A percentile compares a stretch with the other conserved stretches of the same genome.
These are phyloP conservation scores for Mugil cephalus DNA, from an alignment of 2,113 vertebrate species.

Conservation along the genomic window DNA sequence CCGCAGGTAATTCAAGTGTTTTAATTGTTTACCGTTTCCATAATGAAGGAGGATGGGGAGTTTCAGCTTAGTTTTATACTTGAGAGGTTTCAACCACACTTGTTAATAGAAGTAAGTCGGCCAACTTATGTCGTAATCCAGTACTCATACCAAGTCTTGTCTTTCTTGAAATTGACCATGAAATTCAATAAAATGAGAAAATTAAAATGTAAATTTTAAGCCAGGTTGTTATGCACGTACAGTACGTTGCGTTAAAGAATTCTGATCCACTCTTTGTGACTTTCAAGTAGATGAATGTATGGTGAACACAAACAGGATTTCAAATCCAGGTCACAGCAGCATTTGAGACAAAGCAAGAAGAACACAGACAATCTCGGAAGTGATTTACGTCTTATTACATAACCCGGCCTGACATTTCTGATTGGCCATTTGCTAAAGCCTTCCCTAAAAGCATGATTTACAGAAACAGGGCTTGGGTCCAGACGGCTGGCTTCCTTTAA, in stretches of 20 bases:
- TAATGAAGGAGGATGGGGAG: neutral
- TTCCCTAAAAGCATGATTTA: conserved; percentile 40
- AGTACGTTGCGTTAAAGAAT: too few relatives aligned
- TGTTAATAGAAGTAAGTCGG: neutral
- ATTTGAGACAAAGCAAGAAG: conserved; percentile 2
- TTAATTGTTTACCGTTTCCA: conserved; percentile 1
- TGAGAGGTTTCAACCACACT: neutral
- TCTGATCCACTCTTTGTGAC: too few relatives aligned
- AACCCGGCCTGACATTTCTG: conserved; percentile 36
- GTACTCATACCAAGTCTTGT: too few relatives aligned
- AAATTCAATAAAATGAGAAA: too few relatives aligned
- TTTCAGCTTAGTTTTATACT: conserved; percentile 7
- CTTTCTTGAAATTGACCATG: too few relatives aligned
- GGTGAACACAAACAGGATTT: too few relatives aligned
- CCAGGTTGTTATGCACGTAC: too few relatives aligned
- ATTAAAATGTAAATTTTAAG: too few relatives aligned
- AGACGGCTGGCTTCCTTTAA: conserved; percentile 17
- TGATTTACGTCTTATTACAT: conserved; percentile 42
- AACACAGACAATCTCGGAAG: neutral
- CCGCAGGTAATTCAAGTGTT: conserved; percentile 18
- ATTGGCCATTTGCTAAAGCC: conserved; percentile 42
- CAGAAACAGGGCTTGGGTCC: conserved; percentile 29
- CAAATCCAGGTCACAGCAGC: too few relatives aligned
- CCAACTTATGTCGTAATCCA: too few relatives aligned
- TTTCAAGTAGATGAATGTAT: too few relatives aligned